Base-by-base conservation (phyloP, 2,888 invertebrate species). In the Mythimna vitellina region DNA sequence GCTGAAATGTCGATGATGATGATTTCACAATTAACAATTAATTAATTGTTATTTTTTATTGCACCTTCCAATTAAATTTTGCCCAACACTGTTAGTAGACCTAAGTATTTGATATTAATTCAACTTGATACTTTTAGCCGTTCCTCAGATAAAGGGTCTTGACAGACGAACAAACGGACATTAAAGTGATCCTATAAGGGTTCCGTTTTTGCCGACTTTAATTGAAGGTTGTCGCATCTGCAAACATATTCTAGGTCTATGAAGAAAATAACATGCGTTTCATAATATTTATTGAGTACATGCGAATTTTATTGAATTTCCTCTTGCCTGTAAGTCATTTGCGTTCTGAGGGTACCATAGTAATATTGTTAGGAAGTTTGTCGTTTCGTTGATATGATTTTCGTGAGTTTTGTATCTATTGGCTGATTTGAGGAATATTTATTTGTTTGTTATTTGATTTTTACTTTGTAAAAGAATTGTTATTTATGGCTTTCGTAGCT, bases 241-340 rank as follows among this genome's bases (percentile, higher is more conserved):
- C 9, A 14, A 32, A 12, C 8, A 32, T 51, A 67, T 3, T 65
- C 80, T 65, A 14, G 12, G 35, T 1, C 3, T 51, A 60, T 51
- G 64, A 35, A 71, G 51, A 81, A 82, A 76, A 68, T 72, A 49
- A 73, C 70, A 70, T 69, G 53, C 64, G 22, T 76, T 78, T 75
- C 65, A 69, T 64, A 75, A 80, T 85, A 81, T 86, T 81, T 86
- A 79, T 78, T 71, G 64, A 62, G 67, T 67, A 76, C 77, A 68
- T 65, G 61, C 56, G 38, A 56, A 17, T 54, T 73, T 73, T 85
- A 86, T 86, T 81, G 70, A 78, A 78, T 78, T 81, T 87, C 63
- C 14, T 1, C 17, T 6, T 9, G 51, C n/a, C 65, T 62, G 56
- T 56, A 70, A 71, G 70, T 82, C 85, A 84, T 82, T 88, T 79